Evolutionary conservation across 2,113 vertebrate genomes (phyloP).

Genomic region (Fregata magnificens): DNA sequence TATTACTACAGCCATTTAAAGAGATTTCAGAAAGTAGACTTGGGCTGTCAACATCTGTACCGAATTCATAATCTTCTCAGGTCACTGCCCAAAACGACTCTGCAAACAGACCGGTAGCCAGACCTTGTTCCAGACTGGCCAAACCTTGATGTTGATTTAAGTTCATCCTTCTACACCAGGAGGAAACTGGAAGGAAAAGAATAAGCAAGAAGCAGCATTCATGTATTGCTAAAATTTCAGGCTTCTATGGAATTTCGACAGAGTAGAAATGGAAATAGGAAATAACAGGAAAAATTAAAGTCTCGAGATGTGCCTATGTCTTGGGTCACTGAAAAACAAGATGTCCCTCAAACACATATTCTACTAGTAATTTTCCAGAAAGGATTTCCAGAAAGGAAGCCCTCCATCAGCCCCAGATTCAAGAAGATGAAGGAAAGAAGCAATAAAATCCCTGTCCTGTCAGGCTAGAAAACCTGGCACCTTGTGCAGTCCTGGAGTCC

Average conservation of each 20-base stretch:
- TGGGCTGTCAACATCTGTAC: neutral
- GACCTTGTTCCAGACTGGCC: neutral
- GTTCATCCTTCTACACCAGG: neutral
- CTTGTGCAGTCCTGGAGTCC: neutral
- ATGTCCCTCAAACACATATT: neutral
- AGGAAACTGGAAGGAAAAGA: neutral
- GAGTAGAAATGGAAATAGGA: neutral
- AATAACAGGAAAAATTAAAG: neutral
- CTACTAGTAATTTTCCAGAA: neutral
- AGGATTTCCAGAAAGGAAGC: neutral
- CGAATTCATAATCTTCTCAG: neutral
- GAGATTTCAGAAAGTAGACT: neutral
- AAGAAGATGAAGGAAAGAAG: neutral
- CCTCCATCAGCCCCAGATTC: neutral
- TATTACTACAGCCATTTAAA: neutral
- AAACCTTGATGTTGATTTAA: neutral
- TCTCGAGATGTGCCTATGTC: neutral
- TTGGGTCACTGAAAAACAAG: neutral
- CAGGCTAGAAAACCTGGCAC: neutral
- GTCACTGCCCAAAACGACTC: neutral
- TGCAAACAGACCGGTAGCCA: neutral
- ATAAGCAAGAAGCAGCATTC: neutral
- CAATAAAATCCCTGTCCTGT: neutral
- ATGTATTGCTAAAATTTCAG: neutral
- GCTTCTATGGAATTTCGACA: neutral